These are phyloP conservation scores for Gadopsis marmoratus DNA, from an alignment of 2,797 vertebrate genomes.

Conservation along the genomic window DNA sequence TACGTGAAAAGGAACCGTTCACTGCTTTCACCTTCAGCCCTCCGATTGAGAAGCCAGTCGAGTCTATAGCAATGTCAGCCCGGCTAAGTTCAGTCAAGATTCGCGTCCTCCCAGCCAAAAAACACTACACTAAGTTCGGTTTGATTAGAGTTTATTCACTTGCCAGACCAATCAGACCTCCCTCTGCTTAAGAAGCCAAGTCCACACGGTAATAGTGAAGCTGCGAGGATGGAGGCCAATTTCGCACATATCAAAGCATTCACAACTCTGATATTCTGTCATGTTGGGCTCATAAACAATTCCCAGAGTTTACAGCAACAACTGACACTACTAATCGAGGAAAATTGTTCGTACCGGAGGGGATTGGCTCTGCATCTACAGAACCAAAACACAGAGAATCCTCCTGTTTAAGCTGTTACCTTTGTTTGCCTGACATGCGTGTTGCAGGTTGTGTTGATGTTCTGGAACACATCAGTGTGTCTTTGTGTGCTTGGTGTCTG, in stretches of 20 bases:
- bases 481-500: conserved; percentile 7
- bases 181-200: conserved; percentile 46
- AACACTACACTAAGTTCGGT: conserved; percentile 23
- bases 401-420: conserved; percentile 48
- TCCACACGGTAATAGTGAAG: conserved; percentile 34
- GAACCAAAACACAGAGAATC: conserved; percentile 44
- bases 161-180: conserved; percentile 46
- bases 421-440: conserved; percentile 18
- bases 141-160: conserved; percentile 44
- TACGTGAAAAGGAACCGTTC: background rate
- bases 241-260: conserved; percentile 56
- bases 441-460: conserved; percentile 7
- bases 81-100: conserved; percentile 5
- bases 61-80: conserved; percentile 9
- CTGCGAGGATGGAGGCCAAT: conserved; percentile 28
- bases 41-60: background rate
- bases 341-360: conserved; percentile 41
- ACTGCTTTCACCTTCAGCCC: background rate
- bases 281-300: conserved; percentile 46
- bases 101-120: conserved; percentile 33
- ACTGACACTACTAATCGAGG: conserved; percentile 34
- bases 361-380: conserved; percentile 19
- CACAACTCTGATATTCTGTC: conserved; percentile 54
- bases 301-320: conserved; percentile 39
- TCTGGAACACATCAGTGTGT: conserved; percentile 4